These are phyloP conservation scores for Verasper variegatus DNA, from an alignment of 2,113 vertebrate genomes.

Conservation along the genomic window DNA sequence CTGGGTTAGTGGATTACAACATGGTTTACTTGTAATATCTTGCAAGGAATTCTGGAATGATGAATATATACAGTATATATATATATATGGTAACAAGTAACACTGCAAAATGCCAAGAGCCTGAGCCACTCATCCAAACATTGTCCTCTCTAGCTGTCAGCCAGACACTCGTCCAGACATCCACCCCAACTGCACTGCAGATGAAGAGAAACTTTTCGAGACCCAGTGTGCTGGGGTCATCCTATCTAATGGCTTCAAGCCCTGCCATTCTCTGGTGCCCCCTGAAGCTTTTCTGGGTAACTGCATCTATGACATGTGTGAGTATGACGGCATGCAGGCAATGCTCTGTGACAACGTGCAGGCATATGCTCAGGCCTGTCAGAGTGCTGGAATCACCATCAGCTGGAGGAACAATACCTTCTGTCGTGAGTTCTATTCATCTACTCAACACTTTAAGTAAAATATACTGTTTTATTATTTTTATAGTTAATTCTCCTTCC, in stretches of 20 bases:
- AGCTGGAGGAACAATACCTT: slow-evolving; percentile 89
- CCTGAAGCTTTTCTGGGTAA: slow-evolving; percentile 77
- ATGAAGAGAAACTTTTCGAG: slow-evolving; percentile 63
- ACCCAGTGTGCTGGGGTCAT: slow-evolving; percentile 71
- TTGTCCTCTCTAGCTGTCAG: slow-evolving; percentile 76
- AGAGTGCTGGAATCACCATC: slow-evolving; percentile 77
- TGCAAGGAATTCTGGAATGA: no score
- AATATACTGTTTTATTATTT: fast-evolving
- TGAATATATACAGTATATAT: no score
- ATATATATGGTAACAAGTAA: not conserved
- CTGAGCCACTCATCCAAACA: not conserved
- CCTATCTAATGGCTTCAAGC: slow-evolving; percentile 69
- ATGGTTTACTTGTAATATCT: not conserved
- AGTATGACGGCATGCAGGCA: slow-evolving; percentile 79
- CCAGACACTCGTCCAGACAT: slow-evolving; percentile 75
- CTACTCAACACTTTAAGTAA: not conserved
- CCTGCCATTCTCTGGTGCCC: slow-evolving; percentile 75
- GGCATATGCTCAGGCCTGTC: slow-evolving; percentile 84
- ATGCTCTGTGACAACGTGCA: slow-evolving; percentile 86
- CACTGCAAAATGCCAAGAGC: not conserved
- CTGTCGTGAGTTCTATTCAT: slow-evolving; percentile 82
- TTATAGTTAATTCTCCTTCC: not conserved
- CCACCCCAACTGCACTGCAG: slow-evolving; percentile 70
- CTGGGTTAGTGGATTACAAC: slow-evolving; percentile 71
- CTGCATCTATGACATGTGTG: slow-evolving; percentile 85